A percentile compares a stretch with the other conserved stretches of the same genome.
phyloP scores from a whole-genome alignment of 2,797 vertebrate species.

The Kryptopterus vitreolus region DNA sequence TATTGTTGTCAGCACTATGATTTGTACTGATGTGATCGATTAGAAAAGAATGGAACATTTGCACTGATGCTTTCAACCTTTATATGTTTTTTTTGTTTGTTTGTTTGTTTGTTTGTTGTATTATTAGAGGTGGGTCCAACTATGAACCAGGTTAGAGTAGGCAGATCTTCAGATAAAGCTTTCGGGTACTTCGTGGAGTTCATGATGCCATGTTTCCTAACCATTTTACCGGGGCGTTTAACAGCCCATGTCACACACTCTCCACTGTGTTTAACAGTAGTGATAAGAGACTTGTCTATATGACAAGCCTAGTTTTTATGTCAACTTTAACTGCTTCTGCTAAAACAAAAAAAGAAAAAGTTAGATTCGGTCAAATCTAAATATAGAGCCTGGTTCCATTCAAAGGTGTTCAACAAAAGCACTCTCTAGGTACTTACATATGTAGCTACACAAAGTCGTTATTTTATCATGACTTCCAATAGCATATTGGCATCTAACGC shows the following conservation, averaged over 20 bases:
- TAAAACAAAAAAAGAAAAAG: background rate
- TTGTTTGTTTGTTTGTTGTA: background rate
- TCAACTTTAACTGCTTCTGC: background rate
- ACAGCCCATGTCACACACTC: background rate
- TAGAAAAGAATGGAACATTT: background rate
- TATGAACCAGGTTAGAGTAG: background rate
- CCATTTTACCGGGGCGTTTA: background rate
- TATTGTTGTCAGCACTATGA: background rate
- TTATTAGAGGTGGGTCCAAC: background rate
- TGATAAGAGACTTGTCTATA: background rate
- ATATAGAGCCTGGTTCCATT: background rate
- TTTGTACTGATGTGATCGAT: background rate
- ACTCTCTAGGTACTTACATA: background rate
- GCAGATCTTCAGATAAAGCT: background rate
- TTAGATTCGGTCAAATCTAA: background rate
- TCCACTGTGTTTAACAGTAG: background rate
- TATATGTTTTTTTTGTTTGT: too few species aligned
- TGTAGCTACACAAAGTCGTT: background rate
- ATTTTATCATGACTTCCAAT: too few species aligned
- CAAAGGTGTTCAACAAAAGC: background rate
- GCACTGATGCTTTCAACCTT: background rate
- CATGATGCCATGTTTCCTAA: background rate
- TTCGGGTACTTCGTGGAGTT: background rate
- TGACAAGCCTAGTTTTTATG: background rate
- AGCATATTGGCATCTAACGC: background rate